phyloP scores from a whole-genome alignment of 2,888 invertebrate species.

The Meliscaeva auricollis region DNA sequence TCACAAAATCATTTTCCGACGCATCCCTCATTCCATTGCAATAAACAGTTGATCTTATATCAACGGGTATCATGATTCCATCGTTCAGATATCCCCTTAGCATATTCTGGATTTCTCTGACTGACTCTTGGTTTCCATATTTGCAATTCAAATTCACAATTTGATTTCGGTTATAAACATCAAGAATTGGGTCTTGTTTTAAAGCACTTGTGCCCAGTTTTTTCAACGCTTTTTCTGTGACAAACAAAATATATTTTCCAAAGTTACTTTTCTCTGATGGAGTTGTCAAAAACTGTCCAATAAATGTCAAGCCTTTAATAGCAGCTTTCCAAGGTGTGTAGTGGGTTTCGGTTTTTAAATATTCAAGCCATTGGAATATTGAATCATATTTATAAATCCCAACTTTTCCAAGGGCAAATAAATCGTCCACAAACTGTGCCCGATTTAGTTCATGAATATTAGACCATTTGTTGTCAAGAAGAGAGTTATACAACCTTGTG shows the following conservation, averaged over 20 bases:
- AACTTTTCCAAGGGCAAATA: constrained; percentile 87
- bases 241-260: constrained; percentile 83
- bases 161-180: constrained; percentile 86
- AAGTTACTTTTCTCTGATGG: constrained; percentile 78
- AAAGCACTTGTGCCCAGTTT: constrained; percentile 85
- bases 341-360: constrained; percentile 88
- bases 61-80: constrained; percentile 85
- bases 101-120: constrained; percentile 83
- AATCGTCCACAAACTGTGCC: constrained; percentile 91
- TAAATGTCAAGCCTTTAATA: constrained; percentile 83
- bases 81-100: constrained; percentile 80
- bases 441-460: constrained; percentile 86
- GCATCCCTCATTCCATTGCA: constrained; percentile 90
- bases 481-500: constrained; percentile 79
- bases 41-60: constrained; percentile 89
- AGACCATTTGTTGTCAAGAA: constrained; percentile 76
- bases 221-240: constrained; percentile 85
- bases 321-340: constrained; percentile 93
- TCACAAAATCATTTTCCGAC: constrained; percentile 86
- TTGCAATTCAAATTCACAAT: constrained; percentile 88
- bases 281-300: constrained; percentile 81
- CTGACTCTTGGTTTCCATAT: constrained; percentile 86
- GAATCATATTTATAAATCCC: constrained; percentile 84
- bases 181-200: constrained; percentile 85
- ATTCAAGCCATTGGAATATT: constrained; percentile 88